Percentiles rank a stretch among this genome's conserved stretches.
Conservation (phyloP, 2,797 vertebrate species). For the Nyctalus aviator region DNA sequence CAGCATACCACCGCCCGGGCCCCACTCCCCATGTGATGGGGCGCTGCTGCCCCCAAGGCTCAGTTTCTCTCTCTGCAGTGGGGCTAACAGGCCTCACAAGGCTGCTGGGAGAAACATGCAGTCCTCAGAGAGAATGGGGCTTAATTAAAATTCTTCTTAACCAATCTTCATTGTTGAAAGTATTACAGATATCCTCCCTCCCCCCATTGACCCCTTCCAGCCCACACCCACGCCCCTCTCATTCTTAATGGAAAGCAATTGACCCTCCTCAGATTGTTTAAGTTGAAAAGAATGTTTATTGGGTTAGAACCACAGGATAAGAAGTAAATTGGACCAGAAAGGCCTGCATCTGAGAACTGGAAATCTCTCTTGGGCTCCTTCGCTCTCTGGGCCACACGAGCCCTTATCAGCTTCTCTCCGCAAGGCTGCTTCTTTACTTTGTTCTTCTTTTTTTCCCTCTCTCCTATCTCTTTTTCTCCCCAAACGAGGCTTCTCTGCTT, state of each 20-base stretch:
- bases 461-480: background rate
- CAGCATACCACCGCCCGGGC: background rate
- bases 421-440: background rate
- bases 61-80: slow-evolving; percentile 6
- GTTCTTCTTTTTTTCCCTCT: accelerated
- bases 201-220: too few species aligned
- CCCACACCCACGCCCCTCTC: too few species aligned
- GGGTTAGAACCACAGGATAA: slow-evolving; percentile 14
- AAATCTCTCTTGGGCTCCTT: background rate
- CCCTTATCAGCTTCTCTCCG: background rate
- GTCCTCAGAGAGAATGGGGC: background rate
- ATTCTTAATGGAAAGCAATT: background rate
- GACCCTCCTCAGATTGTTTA: background rate
- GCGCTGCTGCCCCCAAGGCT: background rate
- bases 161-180: too few species aligned
- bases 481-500: slow-evolving; percentile 33
- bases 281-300: background rate
- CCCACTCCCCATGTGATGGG: background rate
- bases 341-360: background rate
- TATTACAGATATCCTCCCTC: too few species aligned
- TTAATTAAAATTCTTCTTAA: background rate
- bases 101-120: background rate
- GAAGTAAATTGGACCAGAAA: background rate
- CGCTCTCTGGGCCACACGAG: background rate
- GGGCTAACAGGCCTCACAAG: background rate